A percentile compares a stretch with the other conserved stretches of the same genome.
These are phyloP conservation scores for Himalopsyche phryganea DNA, from an alignment of 1,140 invertebrate species.

Conservation along the genomic window DNA sequence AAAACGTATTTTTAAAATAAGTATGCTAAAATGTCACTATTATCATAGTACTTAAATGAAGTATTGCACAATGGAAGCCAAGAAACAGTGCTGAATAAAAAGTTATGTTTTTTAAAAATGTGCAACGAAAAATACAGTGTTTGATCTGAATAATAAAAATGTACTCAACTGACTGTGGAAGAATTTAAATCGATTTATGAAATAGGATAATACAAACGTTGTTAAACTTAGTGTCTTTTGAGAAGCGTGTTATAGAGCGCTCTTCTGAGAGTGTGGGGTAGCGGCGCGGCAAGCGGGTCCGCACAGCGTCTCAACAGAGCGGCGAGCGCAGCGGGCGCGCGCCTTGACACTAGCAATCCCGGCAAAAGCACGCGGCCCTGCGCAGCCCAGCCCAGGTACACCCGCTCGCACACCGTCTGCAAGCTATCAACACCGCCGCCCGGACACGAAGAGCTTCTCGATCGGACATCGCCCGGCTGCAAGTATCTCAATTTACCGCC, in stretches of 20 bases:
- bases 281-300: slow-evolving; percentile 50
- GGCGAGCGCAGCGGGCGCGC: slow-evolving; percentile 54
- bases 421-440: slow-evolving; percentile 59
- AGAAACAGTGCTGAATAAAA: not conserved
- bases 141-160: too few relatives aligned
- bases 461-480: slow-evolving; percentile 58
- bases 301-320: slow-evolving; percentile 56
- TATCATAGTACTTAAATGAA: not conserved
- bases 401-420: slow-evolving; percentile 61
- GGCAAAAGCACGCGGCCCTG: slow-evolving; percentile 59
- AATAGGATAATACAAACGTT: not conserved
- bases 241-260: slow-evolving; percentile 51
- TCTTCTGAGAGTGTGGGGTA: slow-evolving; percentile 44
- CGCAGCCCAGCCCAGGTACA: slow-evolving; percentile 60
- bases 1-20: too few relatives aligned
- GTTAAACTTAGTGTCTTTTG: slow-evolving; percentile 38
- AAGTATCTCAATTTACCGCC: slow-evolving; percentile 56
- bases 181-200: too few relatives aligned
- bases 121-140: too few relatives aligned
- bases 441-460: slow-evolving; percentile 38
- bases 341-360: slow-evolving; percentile 56
- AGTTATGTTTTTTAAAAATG: too few relatives aligned
- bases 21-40: too few relatives aligned
- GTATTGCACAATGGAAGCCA: not conserved
- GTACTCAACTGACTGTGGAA: too few relatives aligned